Evolutionary conservation across 2,113 vertebrate genomes (phyloP).

Genomic region (Malaclemys terrapin): DNA sequence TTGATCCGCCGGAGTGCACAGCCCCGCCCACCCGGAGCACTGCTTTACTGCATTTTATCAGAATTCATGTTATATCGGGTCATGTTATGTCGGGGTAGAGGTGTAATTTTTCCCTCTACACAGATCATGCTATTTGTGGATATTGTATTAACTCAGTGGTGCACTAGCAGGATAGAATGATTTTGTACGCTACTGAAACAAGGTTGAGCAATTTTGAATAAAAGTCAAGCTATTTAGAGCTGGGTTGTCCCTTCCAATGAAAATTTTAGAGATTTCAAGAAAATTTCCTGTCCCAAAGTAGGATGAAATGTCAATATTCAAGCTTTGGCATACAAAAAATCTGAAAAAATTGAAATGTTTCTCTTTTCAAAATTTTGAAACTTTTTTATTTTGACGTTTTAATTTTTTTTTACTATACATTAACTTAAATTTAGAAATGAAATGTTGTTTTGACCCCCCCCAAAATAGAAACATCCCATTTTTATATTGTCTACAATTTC

Average conservation of each 20-base stretch:
- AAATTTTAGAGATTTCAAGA: neutral
- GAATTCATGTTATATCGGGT: too few relatives aligned
- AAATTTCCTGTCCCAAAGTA: neutral
- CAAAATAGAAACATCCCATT: neutral
- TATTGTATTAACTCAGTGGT: constrained; percentile 19
- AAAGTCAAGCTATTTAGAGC: neutral
- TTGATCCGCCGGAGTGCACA: too few relatives aligned
- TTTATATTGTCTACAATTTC: neutral
- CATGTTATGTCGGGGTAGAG: too few relatives aligned
- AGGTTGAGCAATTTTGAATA: neutral
- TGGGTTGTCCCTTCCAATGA: neutral
- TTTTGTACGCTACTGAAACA: neutral
- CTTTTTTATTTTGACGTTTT: neutral
- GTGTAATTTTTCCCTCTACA: neutral
- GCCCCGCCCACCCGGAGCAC: too few relatives aligned
- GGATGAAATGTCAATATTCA: neutral
- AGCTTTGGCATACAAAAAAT: neutral
- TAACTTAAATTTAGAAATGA: neutral
- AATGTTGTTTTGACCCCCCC: neutral
- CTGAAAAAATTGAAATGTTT: neutral
- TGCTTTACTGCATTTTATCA: too few relatives aligned
- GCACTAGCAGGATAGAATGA: neutral
- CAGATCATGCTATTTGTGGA: neutral
- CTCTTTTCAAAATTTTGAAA: neutral
- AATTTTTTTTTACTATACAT: neutral